phyloP scores from a whole-genome alignment of 2,797 vertebrate species.

The Apogon talboti region DNA sequence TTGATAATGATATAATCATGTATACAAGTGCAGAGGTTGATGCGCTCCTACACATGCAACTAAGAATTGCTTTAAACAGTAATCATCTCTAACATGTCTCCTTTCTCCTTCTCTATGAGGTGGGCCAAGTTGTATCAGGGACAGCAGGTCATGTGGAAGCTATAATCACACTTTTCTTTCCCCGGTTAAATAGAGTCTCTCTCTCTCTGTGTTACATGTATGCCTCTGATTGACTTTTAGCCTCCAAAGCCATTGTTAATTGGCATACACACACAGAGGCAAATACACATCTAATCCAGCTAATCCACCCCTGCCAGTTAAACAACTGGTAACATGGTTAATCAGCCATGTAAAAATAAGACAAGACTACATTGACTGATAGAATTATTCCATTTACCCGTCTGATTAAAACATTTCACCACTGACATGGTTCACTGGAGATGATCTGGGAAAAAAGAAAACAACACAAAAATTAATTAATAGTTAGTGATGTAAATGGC shows the following conservation, averaged over 20 bases:
- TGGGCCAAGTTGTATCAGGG: neutral
- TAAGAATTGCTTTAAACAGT: neutral
- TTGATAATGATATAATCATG: neutral
- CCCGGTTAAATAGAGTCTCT: conserved; percentile 18
- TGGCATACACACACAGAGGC: conserved; percentile 41
- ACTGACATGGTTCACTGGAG: conserved; percentile 72
- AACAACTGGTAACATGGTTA: conserved; percentile 78
- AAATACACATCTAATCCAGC: conserved; percentile 69
- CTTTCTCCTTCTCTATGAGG: neutral
- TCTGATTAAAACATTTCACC: conserved; percentile 79
- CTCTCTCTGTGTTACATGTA: conserved; percentile 43
- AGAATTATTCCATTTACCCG: conserved; percentile 79
- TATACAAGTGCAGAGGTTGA: too few species aligned
- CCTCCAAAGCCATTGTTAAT: conserved; percentile 63
- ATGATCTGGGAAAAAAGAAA: conserved; percentile 62
- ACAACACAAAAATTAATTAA: conserved; percentile 79
- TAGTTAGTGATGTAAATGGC: conserved; percentile 71
- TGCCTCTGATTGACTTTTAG: conserved; percentile 65
- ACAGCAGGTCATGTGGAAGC: conserved; percentile 14
- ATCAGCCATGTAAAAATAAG: conserved; percentile 80
- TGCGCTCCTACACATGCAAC: neutral
- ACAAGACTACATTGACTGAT: conserved; percentile 80
- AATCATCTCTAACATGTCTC: neutral
- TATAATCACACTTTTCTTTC: conserved; percentile 27
- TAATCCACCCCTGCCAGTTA: conserved; percentile 71